Conservation (phyloP, 2,797 vertebrate species). For the Moxostoma hubbsi region DNA sequence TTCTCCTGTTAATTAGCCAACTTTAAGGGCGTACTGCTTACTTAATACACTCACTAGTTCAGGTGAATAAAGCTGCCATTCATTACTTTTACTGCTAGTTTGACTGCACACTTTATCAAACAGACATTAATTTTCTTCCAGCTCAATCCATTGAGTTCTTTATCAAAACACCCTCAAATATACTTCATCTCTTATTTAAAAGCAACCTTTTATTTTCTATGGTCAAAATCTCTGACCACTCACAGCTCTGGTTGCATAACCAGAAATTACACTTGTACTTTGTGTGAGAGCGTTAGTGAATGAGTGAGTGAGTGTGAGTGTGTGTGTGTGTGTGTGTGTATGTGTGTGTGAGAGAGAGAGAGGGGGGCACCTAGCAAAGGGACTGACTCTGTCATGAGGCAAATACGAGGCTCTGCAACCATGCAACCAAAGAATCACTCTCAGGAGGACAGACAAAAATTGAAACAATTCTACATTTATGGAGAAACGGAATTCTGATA, state of each 20-base stretch:
- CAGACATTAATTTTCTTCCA: neutral
- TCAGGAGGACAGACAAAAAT: slow-evolving; percentile 2
- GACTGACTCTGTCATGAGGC: slow-evolving; percentile 29
- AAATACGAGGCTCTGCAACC: slow-evolving; percentile 14
- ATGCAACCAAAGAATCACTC: slow-evolving; percentile 12
- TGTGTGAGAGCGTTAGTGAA: neutral
- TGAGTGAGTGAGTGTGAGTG: neutral
- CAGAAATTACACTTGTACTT: slow-evolving; percentile 5
- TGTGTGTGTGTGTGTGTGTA: neutral
- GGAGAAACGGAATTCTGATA: neutral
- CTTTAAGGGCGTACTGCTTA: slow-evolving; percentile 3
- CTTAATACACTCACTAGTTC: neutral
- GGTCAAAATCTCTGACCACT: slow-evolving; percentile 15
- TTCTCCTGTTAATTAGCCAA: slow-evolving; percentile 23
- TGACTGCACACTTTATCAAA: neutral
- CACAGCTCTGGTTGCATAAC: slow-evolving; percentile 28
- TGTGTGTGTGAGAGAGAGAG: neutral
- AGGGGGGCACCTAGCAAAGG: neutral
- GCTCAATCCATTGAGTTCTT: neutral
- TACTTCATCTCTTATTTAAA: neutral
- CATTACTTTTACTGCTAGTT: neutral
- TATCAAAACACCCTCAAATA: neutral
- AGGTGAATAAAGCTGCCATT: slow-evolving; percentile 15
- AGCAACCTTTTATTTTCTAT: slow-evolving; percentile 14
- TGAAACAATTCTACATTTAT: neutral